phyloP scores from a whole-genome alignment of 2,888 invertebrate genomes.

The Trissoscelio sp. region DNA sequence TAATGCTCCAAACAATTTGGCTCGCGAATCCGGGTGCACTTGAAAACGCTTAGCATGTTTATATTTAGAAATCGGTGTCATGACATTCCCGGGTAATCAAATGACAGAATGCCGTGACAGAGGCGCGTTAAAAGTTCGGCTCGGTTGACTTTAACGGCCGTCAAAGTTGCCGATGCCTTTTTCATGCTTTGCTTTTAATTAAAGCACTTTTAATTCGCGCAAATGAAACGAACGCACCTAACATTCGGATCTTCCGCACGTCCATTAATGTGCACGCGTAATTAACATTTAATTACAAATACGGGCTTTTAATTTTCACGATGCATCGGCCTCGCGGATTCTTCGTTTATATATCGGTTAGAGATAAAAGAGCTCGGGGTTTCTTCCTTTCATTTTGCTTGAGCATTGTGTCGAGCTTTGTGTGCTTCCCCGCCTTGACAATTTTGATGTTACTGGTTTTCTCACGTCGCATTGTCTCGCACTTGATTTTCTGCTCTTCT shows the following conservation, averaged over 20 bases:
- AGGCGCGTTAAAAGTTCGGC: slow-evolving; percentile 8
- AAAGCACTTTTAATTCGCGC: slow-evolving; percentile 14
- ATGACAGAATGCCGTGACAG: slow-evolving; percentile 27
- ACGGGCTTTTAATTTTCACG: slow-evolving; percentile 13
- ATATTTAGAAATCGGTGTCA: slow-evolving; percentile 34
- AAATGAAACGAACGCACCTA: background rate
- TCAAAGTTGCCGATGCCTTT: background rate
- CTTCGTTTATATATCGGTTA: slow-evolving; percentile 30
- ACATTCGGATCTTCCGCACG: background rate
- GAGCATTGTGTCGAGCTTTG: slow-evolving; percentile 17
- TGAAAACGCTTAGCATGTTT: slow-evolving; percentile 14
- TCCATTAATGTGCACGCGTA: background rate
- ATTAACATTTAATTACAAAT: slow-evolving; percentile 21
- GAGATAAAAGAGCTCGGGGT: slow-evolving; percentile 13
- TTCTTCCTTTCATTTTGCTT: slow-evolving; percentile 36
- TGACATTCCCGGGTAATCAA: slow-evolving; percentile 14
- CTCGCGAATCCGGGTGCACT: background rate
- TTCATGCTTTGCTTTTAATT: background rate
- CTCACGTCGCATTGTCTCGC: slow-evolving; percentile 46
- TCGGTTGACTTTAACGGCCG: background rate
- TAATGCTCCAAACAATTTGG: slow-evolving; percentile 17
- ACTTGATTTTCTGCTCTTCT: slow-evolving; percentile 56
- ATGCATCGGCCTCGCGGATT: background rate
- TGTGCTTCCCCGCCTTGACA: slow-evolving; percentile 24
- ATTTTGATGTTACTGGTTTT: slow-evolving; percentile 56